A percentile compares a stretch with the other conserved stretches of the same genome.
These are phyloP conservation scores for Aplochiton taeniatus DNA, from an alignment of 2,797 vertebrate genomes.

Conservation along the genomic window DNA sequence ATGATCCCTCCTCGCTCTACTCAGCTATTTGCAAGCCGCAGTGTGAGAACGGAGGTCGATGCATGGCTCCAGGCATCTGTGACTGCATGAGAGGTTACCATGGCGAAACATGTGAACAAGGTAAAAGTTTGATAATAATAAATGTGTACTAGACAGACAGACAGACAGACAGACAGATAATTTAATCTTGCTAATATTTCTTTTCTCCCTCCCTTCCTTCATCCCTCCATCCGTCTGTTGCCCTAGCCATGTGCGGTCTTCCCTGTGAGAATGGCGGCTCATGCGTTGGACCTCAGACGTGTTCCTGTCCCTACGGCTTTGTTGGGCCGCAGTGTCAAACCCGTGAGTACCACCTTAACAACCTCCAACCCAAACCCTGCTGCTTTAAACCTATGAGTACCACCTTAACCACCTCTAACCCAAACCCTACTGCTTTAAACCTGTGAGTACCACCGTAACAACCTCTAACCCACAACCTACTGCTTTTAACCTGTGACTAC, in stretches of 20 bases:
- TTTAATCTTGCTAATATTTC: no score
- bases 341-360: slow-evolving; percentile 53
- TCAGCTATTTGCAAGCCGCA: slow-evolving; percentile 64
- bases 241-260: slow-evolving; percentile 67
- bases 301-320: slow-evolving; percentile 82
- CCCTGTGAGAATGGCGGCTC: slow-evolving; percentile 77
- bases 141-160: no score
- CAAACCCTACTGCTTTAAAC: no score
- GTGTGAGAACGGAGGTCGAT: slow-evolving; percentile 57
- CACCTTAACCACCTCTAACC: no score
- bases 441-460: no score
- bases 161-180: no score
- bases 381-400: no score
- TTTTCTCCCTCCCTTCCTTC: neutral
- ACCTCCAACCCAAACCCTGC: neutral
- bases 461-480: no score
- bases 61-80: slow-evolving; percentile 57
- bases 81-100: slow-evolving; percentile 65
- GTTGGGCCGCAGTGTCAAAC: slow-evolving; percentile 81
- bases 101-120: slow-evolving; percentile 67
- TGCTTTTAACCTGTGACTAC: no score
- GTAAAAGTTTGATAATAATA: no score
- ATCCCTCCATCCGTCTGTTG: neutral
- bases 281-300: slow-evolving; percentile 78
- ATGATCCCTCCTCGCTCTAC: slow-evolving; percentile 1